A percentile compares a stretch with the other conserved stretches of the same genome.
Evolutionary conservation across 2,888 invertebrate genomes (phyloP).

Genomic region (Kuschelorhynchus macadamiae): DNA sequence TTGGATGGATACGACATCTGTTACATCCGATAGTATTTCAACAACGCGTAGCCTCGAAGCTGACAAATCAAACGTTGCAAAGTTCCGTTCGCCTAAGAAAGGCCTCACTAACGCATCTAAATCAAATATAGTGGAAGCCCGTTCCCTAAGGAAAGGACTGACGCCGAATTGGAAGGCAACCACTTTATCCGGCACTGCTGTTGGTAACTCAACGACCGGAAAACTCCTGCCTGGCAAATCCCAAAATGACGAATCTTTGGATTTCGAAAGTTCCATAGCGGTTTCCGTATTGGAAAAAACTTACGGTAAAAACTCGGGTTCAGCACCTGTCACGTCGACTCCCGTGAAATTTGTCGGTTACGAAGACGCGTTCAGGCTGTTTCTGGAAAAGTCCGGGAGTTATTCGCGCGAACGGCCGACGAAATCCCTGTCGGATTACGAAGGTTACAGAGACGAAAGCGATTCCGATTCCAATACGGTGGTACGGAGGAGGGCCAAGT

Average conservation of each 20-base stretch:
- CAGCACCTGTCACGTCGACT: background rate
- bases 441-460: background rate
- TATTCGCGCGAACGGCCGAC: background rate
- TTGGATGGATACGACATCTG: too few species aligned
- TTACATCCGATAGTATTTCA: too few species aligned
- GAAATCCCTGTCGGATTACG: constrained; percentile 1
- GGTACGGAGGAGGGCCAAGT: constrained; percentile 4
- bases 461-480: background rate
- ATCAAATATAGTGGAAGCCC: too few species aligned
- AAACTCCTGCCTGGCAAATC: too few species aligned
- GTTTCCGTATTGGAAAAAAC: constrained; percentile 8
- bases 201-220: too few species aligned
- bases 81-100: too few species aligned
- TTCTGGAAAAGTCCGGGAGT: background rate
- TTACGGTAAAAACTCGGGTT: background rate
- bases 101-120: too few species aligned
- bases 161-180: too few species aligned
- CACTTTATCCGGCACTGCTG: too few species aligned
- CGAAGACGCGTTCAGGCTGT: constrained; percentile 19
- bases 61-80: too few species aligned
- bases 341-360: constrained; percentile 7
- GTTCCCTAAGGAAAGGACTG: too few species aligned
- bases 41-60: too few species aligned
- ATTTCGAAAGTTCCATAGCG: constrained; percentile 22
- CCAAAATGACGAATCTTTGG: background rate